Conservation (phyloP, 2,113 vertebrate genomes). For the Pseudorhombus dupliciocellatus region DNA sequence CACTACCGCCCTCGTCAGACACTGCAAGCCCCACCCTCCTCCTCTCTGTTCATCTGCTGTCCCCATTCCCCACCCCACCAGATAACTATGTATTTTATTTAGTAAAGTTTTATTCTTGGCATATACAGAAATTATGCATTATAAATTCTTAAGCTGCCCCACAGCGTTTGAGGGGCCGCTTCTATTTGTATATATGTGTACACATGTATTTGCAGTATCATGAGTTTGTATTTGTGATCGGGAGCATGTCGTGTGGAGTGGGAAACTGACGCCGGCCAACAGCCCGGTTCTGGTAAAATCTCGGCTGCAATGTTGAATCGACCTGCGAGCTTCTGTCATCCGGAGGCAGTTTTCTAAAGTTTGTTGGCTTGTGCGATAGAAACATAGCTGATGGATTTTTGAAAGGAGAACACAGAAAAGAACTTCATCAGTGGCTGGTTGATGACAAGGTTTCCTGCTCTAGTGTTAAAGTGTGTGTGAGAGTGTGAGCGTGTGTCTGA, state of each 20-base stretch:
- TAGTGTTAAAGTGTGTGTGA: constrained; percentile 38
- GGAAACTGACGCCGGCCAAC: constrained; percentile 63
- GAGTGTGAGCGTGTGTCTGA: neutral
- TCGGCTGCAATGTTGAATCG: constrained; percentile 20
- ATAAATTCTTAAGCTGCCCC: constrained; percentile 74
- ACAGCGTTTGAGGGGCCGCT: constrained; percentile 51
- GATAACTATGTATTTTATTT: constrained; percentile 85
- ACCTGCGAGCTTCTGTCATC: constrained; percentile 22
- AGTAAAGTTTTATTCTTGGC: constrained; percentile 86
- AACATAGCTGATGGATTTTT: constrained; percentile 17
- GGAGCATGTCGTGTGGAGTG: constrained; percentile 65
- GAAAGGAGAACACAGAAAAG: neutral
- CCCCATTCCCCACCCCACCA: constrained; percentile 60
- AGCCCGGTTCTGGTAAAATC: constrained; percentile 27
- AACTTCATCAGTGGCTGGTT: constrained; percentile 27
- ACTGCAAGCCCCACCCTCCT: constrained; percentile 22
- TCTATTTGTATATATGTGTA: constrained; percentile 86
- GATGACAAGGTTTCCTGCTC: constrained; percentile 60
- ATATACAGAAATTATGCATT: constrained; percentile 84
- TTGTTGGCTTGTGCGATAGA: constrained; percentile 26
- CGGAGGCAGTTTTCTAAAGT: constrained; percentile 29
- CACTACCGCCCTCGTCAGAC: constrained; percentile 28
- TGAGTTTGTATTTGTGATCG: constrained; percentile 75
- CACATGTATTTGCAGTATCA: constrained; percentile 81
- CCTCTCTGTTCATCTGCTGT: constrained; percentile 64